phyloP scores from a whole-genome alignment of 2,888 invertebrate genomes.

The Eristalinus aeneus region DNA sequence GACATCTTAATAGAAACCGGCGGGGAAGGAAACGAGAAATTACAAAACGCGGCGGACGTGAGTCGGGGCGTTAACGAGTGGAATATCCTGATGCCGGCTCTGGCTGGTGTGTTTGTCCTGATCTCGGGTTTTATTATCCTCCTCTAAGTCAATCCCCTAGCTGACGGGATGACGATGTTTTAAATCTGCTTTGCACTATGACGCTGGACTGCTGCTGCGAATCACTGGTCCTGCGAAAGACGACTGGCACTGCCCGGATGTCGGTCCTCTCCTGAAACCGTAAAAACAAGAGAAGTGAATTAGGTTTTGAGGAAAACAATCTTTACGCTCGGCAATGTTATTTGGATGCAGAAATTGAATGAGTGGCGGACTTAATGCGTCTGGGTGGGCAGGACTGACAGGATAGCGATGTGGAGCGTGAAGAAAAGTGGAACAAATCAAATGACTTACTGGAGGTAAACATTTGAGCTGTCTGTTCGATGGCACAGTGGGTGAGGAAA shows the following conservation, averaged over 20 bases:
- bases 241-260: constrained; percentile 11
- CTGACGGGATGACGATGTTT: constrained; percentile 36
- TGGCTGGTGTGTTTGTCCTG: background rate
- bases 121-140: background rate
- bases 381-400: constrained; percentile 3
- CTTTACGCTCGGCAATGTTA: constrained; percentile 4
- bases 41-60: background rate
- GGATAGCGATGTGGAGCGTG: background rate
- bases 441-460: background rate
- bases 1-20: constrained; percentile 51
- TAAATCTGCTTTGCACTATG: constrained; percentile 22
- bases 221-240: background rate
- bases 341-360: constrained; percentile 16
- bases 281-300: constrained; percentile 31
- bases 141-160: constrained; percentile 40
- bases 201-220: background rate
- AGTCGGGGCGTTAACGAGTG: background rate
- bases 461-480: background rate
- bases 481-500: background rate
- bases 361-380: constrained; percentile 8
- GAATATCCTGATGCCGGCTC: background rate
- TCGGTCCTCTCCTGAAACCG: constrained; percentile 35
- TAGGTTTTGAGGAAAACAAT: constrained; percentile 14
- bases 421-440: constrained; percentile 20
- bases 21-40: background rate